Percentiles rank a stretch among this genome's conserved stretches.
These are phyloP conservation scores for Tachina lurida DNA, from an alignment of 2,888 invertebrate genomes.

Conservation along the genomic window DNA sequence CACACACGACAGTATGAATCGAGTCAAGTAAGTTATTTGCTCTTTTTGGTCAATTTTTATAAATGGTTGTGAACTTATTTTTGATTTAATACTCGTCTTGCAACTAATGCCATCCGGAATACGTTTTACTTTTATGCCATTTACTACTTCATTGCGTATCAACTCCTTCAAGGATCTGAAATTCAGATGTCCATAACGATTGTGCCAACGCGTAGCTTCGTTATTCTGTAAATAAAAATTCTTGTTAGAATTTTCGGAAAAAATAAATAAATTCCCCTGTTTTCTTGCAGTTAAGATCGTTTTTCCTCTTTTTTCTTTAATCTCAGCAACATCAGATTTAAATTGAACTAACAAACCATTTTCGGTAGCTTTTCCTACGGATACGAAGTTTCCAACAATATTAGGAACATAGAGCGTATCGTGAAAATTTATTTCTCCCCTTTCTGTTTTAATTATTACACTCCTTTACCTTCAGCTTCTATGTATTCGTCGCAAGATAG, in stretches of 20 bases:
- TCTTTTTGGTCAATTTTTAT: neutral
- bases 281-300: too few relatives aligned
- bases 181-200: too few relatives aligned
- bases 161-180: too few relatives aligned
- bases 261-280: too few relatives aligned
- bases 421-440: slow-evolving; percentile 26
- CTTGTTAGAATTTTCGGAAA: too few relatives aligned
- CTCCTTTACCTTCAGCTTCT: slow-evolving; percentile 27
- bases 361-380: slow-evolving; percentile 48
- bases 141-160: too few relatives aligned
- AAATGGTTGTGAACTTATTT: neutral
- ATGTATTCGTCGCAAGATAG: slow-evolving; percentile 33
- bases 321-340: too few relatives aligned
- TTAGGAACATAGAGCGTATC: slow-evolving; percentile 54
- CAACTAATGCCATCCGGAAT: neutral
- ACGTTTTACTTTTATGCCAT: too few relatives aligned
- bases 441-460: slow-evolving; percentile 17
- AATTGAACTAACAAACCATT: too few relatives aligned
- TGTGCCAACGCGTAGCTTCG: too few relatives aligned
- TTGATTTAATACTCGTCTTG: neutral
- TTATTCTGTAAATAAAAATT: too few relatives aligned
- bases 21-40: neutral
- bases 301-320: too few relatives aligned
- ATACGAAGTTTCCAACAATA: slow-evolving; percentile 62
- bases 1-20: slow-evolving; percentile 38